Evolutionary conservation across 2,888 invertebrate genomes (phyloP).

Genomic region (Lypha dubia): DNA sequence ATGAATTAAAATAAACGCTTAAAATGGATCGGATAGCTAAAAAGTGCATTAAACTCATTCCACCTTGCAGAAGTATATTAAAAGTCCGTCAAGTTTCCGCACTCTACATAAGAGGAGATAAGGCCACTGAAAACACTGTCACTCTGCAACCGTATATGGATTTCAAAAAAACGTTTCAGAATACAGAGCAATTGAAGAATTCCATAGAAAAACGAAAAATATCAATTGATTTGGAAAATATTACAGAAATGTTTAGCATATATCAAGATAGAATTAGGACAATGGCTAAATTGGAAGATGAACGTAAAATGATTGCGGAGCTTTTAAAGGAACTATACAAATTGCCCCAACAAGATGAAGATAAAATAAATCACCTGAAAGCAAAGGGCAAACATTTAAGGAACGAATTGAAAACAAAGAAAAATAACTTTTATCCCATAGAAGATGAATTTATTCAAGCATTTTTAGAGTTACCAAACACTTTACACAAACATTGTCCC

Average conservation of each 20-base stretch:
- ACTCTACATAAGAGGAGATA: constrained; percentile 86
- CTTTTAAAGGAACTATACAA: constrained; percentile 84
- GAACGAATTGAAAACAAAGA: constrained; percentile 87
- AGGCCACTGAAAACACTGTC: constrained; percentile 88
- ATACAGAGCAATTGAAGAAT: constrained; percentile 84
- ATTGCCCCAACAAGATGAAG: constrained; percentile 60
- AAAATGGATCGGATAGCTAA: constrained; percentile 39
- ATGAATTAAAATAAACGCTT: constrained; percentile 34
- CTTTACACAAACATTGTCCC: constrained; percentile 87
- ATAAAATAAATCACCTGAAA: constrained; percentile 84
- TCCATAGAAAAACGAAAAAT: constrained; percentile 85
- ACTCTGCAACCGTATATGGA: constrained; percentile 88
- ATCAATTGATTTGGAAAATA: constrained; percentile 84
- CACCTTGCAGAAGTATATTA: constrained; percentile 3
- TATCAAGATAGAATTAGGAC: constrained; percentile 85
- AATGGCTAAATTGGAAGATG: constrained; percentile 84
- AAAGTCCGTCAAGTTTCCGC: constrained; percentile 76
- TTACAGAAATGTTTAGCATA: constrained; percentile 86
- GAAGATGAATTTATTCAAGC: constrained; percentile 88
- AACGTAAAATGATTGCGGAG: constrained; percentile 84
- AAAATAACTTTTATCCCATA: constrained; percentile 87
- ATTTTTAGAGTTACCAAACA: constrained; percentile 88
- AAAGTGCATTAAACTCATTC: constrained; percentile 9
- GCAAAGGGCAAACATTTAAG: constrained; percentile 85
- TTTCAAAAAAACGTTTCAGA: constrained; percentile 85